Base-by-base conservation (phyloP, 2,113 vertebrate genomes). In the Cichladusa arquata region DNA sequence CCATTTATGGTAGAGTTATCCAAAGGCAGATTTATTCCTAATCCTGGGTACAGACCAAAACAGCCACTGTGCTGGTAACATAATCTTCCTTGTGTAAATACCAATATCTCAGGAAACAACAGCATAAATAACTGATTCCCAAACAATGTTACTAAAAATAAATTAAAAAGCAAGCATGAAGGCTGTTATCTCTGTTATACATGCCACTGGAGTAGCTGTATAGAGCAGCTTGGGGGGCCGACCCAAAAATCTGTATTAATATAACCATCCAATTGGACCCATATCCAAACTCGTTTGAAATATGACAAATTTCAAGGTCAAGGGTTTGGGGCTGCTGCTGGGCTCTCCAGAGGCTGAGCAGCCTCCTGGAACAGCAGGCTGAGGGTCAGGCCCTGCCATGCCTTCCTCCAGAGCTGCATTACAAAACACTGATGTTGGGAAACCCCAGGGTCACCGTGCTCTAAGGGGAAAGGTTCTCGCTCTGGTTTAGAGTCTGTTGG, bases 21-120 rank as follows among this genome's bases (percentile, higher is more conserved):
- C 70, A 85, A 85, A 81, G 66, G 81, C 36, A 90, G 61, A 85
- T 92, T 90, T 88, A 71, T 65, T 90, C 48, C 79, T 92, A 94
- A 94, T 71, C 57, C 57, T 12, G 13, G 20, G 70, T 29, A 67
- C 18, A 65, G 48, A 79, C 22, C 45, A 79, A n/a, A 64, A 10
- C 38, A 93, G 61, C 33, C 16, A 1, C 67, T 31, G 22, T 81
- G 57, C 78, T 91, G 69, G 56, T 56, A 90, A 67, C 5, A 8
- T 51, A 91, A 93, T 36, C 70, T 90, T 89, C 81, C 74, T 90
- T 60, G 28, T 33, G 53, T 80, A 96, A 91, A 85, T 61, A 91
- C 12, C 81, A 67, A 2, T 69, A 74, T 57, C 50, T 85, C 57
- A 40, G 57, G 57, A 90, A 96, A 87, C 66, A 94, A 91, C 44